phyloP scores from a whole-genome alignment of 2,888 invertebrate genomes.

The Andrena praecox region DNA sequence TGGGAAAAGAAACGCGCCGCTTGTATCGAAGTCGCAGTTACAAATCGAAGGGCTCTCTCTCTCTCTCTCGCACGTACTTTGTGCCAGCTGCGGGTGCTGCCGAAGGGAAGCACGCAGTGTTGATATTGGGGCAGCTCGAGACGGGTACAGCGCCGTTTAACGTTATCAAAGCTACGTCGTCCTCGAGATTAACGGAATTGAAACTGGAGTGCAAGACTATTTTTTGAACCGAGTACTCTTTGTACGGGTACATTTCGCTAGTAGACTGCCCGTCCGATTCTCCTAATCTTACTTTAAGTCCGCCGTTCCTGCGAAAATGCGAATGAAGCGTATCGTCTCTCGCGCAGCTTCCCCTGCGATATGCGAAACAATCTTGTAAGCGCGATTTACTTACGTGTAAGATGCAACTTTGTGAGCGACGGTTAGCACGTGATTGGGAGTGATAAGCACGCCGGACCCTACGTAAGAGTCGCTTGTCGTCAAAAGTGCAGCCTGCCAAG shows the following conservation, averaged over 20 bases:
- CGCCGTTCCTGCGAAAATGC: conserved; percentile 67
- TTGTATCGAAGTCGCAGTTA: background rate
- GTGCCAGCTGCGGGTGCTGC: conserved; percentile 79
- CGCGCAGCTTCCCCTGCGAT: too few species aligned
- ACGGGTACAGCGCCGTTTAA: conserved; percentile 85
- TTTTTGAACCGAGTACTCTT: conserved; percentile 87
- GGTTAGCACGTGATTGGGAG: conserved; percentile 84
- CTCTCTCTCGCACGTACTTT: conserved; percentile 58
- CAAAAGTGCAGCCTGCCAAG: conserved; percentile 80
- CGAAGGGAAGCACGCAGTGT: conserved; percentile 86
- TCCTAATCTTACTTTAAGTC: conserved; percentile 90
- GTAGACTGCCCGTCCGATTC: conserved; percentile 91
- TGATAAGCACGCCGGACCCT: conserved; percentile 82
- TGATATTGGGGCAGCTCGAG: conserved; percentile 83
- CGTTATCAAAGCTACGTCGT: conserved; percentile 92
- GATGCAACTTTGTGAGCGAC: conserved; percentile 85
- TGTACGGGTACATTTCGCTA: conserved; percentile 88
- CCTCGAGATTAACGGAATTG: conserved; percentile 90
- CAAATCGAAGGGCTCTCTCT: background rate
- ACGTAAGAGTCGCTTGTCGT: conserved; percentile 67
- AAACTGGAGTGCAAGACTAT: conserved; percentile 89
- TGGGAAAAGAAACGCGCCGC: conserved; percentile 55
- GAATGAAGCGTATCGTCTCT: background rate
- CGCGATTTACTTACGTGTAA: conserved; percentile 75
- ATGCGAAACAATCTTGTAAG: background rate